Percentiles rank a stretch among this genome's conserved stretches.
Conservation (phyloP, 2,888 invertebrate genomes). For the Andrena praecox region DNA sequence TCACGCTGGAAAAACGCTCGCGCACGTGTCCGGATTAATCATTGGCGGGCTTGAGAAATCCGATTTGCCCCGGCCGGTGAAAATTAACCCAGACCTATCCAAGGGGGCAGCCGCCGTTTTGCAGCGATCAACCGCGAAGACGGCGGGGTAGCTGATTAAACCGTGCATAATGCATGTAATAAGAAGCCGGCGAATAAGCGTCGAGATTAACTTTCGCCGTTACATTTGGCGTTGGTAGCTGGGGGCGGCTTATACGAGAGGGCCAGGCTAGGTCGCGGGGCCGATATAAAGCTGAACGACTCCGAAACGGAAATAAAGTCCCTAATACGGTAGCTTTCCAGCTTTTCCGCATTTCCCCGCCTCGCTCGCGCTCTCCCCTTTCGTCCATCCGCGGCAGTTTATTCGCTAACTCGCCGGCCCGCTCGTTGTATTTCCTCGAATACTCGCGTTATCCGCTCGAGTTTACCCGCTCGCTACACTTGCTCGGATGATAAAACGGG, state of each 20-base stretch:
- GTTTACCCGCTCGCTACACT: conserved; percentile 63
- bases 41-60: conserved; percentile 42
- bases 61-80: conserved; percentile 11
- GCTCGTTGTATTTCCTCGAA: conserved; percentile 65
- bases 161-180: conserved; percentile 9
- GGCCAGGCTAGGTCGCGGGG: conserved; percentile 11
- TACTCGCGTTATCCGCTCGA: conserved; percentile 66
- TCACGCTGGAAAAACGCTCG: conserved; percentile 37
- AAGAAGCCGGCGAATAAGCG: conserved; percentile 73
- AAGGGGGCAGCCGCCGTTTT: neutral
- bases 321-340: conserved; percentile 33
- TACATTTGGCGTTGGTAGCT: conserved; percentile 19
- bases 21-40: conserved; percentile 56
- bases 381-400: neutral
- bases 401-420: conserved; percentile 36
- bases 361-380: neutral
- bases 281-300: conserved; percentile 65
- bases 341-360: conserved; percentile 5
- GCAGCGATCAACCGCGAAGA: neutral
- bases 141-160: neutral
- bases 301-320: conserved; percentile 60
- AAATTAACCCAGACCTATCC: neutral
- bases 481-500: conserved; percentile 68
- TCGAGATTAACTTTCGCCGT: conserved; percentile 74
- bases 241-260: conserved; percentile 1